A percentile compares a stretch with the other conserved stretches of the same genome.
Conservation (phyloP, 2,113 vertebrate genomes). For the Lasiurus cinereus region DNA sequence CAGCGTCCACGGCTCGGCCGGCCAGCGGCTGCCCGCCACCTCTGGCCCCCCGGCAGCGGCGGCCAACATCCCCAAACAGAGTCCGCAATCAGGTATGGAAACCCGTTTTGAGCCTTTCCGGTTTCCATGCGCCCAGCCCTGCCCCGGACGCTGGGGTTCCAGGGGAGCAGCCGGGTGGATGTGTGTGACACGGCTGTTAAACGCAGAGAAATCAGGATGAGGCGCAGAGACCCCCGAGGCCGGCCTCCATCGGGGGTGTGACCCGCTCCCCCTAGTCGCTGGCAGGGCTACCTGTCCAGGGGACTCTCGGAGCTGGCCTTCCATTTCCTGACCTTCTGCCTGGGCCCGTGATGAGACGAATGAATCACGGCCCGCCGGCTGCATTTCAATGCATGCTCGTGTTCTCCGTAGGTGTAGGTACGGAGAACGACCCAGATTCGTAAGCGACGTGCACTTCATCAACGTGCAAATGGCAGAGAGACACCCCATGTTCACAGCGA, state of each 20-base stretch:
- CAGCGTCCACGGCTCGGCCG: conserved; percentile 89
- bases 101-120: conserved; percentile 86
- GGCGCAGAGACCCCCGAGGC: not conserved
- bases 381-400: conserved; percentile 72
- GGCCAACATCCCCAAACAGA: conserved; percentile 95
- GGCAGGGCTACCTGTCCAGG: not conserved
- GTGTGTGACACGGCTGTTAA: not conserved
- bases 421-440: conserved; percentile 53
- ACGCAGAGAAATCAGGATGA: not conserved
- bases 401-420: conserved; percentile 66
- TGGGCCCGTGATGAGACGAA: conserved; percentile 22
- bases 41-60: conserved; percentile 91
- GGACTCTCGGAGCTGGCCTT: conserved; percentile 10
- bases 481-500: not conserved
- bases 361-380: conserved; percentile 56
- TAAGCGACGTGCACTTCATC: conserved; percentile 67
- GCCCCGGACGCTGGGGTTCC: conserved; percentile 55
- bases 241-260: not conserved
- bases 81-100: conserved; percentile 95
- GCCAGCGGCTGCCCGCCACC: conserved; percentile 90
- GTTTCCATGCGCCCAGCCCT: conserved; percentile 80
- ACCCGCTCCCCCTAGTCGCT: not conserved
- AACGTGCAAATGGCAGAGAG: conserved; percentile 65
- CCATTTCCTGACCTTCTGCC: conserved; percentile 24
- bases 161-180: conserved; percentile 62